phyloP scores from a whole-genome alignment of 2,797 vertebrate genomes.

The Microctenopoma lineatum region DNA sequence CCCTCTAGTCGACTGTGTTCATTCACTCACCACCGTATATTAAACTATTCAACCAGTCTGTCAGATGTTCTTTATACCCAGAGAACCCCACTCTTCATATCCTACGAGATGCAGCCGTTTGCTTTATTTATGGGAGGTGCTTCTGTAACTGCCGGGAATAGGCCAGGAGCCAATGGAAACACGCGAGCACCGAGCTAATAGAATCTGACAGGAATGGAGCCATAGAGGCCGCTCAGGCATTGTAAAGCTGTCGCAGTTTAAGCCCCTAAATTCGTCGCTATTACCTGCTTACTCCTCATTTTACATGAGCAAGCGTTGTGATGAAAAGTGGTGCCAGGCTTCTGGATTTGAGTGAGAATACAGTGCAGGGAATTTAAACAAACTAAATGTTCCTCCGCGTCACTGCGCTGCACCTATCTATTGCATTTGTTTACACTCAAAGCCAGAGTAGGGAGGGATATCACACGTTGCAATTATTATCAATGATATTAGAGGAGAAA shows the following conservation, averaged over 20 bases:
- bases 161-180: constrained; percentile 75
- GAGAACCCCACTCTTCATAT: constrained; percentile 34
- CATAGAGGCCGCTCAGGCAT: constrained; percentile 69
- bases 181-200: constrained; percentile 73
- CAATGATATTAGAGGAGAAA: background rate
- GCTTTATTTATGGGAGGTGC: constrained; percentile 78
- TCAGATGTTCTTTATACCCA: constrained; percentile 63
- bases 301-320: constrained; percentile 35
- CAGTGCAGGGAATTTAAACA: background rate
- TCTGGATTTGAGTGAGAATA: background rate
- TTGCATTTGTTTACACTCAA: constrained; percentile 10
- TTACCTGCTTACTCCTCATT: constrained; percentile 65
- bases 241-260: constrained; percentile 80
- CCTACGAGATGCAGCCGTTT: constrained; percentile 70
- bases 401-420: background rate
- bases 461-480: constrained; percentile 5
- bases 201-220: constrained; percentile 79
- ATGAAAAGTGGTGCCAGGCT: constrained; percentile 22
- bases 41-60: constrained; percentile 64
- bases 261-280: constrained; percentile 78
- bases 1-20: constrained; percentile 47
- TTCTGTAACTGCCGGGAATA: constrained; percentile 74
- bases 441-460: constrained; percentile 1
- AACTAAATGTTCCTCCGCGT: constrained; percentile 3
- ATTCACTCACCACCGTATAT: constrained; percentile 51